These are phyloP conservation scores for Barnardius zonarius DNA, from an alignment of 2,113 vertebrate genomes.

Conservation along the genomic window DNA sequence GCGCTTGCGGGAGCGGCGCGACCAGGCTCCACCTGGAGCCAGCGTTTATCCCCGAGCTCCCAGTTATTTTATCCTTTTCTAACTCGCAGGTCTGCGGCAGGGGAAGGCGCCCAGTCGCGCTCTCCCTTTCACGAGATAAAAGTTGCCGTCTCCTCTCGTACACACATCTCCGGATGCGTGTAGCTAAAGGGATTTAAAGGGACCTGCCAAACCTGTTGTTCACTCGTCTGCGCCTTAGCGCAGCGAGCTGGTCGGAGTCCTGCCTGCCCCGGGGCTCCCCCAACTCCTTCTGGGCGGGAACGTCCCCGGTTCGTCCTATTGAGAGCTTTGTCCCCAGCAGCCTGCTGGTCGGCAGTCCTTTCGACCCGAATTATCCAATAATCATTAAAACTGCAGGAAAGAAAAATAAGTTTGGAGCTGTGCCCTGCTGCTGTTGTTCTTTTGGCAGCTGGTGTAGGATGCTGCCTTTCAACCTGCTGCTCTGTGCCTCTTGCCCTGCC, in stretches of 20 bases:
- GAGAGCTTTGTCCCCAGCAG: not conserved
- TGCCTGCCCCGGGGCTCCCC: not conserved
- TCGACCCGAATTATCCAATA: not conserved
- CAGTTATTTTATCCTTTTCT: not conserved
- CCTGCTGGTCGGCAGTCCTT: not conserved
- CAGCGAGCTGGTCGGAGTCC: not conserved
- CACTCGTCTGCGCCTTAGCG: not conserved
- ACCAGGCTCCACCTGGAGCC: not conserved
- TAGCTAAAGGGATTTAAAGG: not conserved
- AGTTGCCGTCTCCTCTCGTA: not conserved
- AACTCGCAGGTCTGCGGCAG: not conserved
- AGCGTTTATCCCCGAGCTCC: fast-evolving
- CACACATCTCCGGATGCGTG: not conserved
- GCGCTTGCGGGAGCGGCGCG: not conserved
- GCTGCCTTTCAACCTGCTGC: not conserved
- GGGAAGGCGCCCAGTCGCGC: too few species aligned
- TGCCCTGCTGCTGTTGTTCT: not conserved
- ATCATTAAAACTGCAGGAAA: not conserved
- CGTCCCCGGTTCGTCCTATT: not conserved
- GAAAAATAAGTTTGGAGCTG: not conserved
- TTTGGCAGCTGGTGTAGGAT: not conserved
- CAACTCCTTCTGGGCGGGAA: not conserved
- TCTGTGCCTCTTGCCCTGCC: not conserved
- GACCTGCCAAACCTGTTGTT: slow-evolving; percentile 28
- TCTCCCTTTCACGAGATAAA: not conserved